These are phyloP conservation scores for Acrossocheilus fasciatus DNA, from an alignment of 2,797 vertebrate species.

Conservation along the genomic window DNA sequence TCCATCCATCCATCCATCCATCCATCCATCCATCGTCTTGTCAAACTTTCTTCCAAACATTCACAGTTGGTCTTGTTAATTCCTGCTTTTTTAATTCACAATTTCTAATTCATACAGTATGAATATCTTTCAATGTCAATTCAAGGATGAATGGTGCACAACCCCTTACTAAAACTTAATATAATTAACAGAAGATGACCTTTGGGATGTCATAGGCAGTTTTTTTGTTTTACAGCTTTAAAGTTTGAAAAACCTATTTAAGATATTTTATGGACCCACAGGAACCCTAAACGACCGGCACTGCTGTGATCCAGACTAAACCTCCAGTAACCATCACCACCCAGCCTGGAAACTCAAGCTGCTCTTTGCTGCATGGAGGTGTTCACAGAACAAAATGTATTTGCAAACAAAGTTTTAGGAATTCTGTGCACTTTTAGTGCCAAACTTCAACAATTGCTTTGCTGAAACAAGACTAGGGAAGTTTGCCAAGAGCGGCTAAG, in stretches of 20 bases:
- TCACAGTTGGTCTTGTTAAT: background rate
- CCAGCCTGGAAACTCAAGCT: conserved; percentile 3
- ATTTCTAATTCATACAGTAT: background rate
- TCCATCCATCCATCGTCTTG: background rate
- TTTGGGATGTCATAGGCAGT: background rate
- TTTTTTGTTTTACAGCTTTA: background rate
- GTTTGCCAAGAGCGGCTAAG: background rate
- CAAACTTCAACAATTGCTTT: conserved; percentile 10
- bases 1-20: background rate
- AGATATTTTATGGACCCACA: background rate
- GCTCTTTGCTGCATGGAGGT: background rate
- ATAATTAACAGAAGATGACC: too few species aligned
- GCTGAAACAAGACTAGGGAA: background rate
- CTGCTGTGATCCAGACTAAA: background rate
- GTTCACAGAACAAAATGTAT: background rate
- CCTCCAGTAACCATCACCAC: background rate
- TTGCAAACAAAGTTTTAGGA: background rate
- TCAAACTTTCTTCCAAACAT: background rate
- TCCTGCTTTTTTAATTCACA: background rate
- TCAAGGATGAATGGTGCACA: background rate
- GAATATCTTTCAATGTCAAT: background rate
- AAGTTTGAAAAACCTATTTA: background rate
- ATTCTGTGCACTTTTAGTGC: background rate
- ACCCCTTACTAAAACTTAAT: background rate
- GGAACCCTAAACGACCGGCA: background rate